Evolutionary conservation across 2,888 invertebrate species (phyloP).

Genomic region (Drosophila paramelanica): DNA sequence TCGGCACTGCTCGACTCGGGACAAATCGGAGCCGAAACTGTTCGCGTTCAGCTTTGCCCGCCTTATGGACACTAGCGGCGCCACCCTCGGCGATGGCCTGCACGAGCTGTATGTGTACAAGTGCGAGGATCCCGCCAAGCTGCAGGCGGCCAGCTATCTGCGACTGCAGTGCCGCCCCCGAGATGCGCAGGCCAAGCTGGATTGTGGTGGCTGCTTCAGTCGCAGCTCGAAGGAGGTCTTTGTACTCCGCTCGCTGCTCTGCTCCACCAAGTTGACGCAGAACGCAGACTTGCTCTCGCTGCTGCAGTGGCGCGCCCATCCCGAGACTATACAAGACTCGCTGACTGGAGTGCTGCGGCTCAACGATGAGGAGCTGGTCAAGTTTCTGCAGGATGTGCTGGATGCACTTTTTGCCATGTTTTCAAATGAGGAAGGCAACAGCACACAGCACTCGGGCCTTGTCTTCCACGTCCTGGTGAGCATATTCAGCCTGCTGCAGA

Average conservation of each 20-base stretch:
- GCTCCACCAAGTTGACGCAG: slow-evolving; percentile 98
- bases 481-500: slow-evolving; percentile 95
- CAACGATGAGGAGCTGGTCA: slow-evolving; percentile 96
- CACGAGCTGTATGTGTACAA: slow-evolving; percentile 97
- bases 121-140: slow-evolving; percentile 91
- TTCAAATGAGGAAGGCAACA: slow-evolving; percentile 95
- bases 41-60: slow-evolving; percentile 96
- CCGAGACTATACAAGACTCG: slow-evolving; percentile 94
- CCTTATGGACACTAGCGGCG: slow-evolving; percentile 95
- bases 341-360: slow-evolving; percentile 92
- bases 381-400: slow-evolving; percentile 96
- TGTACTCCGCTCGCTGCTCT: slow-evolving; percentile 92
- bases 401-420: slow-evolving; percentile 97
- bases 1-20: slow-evolving; percentile 96
- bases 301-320: slow-evolving; percentile 95
- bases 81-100: slow-evolving; percentile 93
- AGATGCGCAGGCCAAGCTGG: slow-evolving; percentile 86
- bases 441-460: slow-evolving; percentile 94
- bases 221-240: slow-evolving; percentile 94
- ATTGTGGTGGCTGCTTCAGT: slow-evolving; percentile 87
- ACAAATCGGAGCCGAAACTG: slow-evolving; percentile 95
- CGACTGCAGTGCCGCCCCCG: slow-evolving; percentile 88
- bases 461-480: slow-evolving; percentile 97
- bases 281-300: slow-evolving; percentile 95
- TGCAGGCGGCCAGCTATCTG: slow-evolving; percentile 87